Base-by-base conservation (phyloP, 2,888 invertebrate genomes). In the Alloscopus bannaensis region DNA sequence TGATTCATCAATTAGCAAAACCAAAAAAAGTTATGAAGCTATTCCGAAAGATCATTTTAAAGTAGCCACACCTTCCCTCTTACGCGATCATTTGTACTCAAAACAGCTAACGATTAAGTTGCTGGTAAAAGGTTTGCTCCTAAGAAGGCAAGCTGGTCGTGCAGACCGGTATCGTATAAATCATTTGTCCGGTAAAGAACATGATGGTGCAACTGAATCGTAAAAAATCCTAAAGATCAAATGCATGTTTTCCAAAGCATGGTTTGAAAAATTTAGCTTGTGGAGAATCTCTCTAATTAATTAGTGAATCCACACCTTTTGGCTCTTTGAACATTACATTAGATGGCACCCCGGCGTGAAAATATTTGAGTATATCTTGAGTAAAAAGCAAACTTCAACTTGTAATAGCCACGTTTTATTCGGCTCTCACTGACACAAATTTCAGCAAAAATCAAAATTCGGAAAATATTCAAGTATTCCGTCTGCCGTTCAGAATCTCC, bases 211-310 rank as follows among this genome's bases (percentile, higher is more conserved):
- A 18, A 29, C 29, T 59, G n/a, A 40, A 55, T 4, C n/a, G 42
- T n/a, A 42, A 40, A 40, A n/a, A 20, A 36, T 40, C 22, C 24
- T 62, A 36, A 24, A 68, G 55, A 18, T 52, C 22, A 16, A 55
- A 52, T 55, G 24, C 68, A 55, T 55, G 55, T 13, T 55, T 55
- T 52, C 28, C 26, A 55, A 55, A n/a, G n/a, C n/a, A 6, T 55
- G 8, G 55, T 55, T 28, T 55, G 42, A 70, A 71, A 71, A 71
- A 24, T 18, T 31, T 6, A 18, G 24, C n/a, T n/a, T 24, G 20
- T 11, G 26, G 28, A 62, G 64, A 52, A 52, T 31, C 29, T 50
- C 42, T 4, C n/a, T 72, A 72, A 72, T 72, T 72, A 72, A 72
- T 72, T 72, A 64, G 52, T 20, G 40, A 18, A 16, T 64, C 52